Base-by-base conservation (phyloP, 2,797 vertebrate species). In the Adelosebastes latens region DNA sequence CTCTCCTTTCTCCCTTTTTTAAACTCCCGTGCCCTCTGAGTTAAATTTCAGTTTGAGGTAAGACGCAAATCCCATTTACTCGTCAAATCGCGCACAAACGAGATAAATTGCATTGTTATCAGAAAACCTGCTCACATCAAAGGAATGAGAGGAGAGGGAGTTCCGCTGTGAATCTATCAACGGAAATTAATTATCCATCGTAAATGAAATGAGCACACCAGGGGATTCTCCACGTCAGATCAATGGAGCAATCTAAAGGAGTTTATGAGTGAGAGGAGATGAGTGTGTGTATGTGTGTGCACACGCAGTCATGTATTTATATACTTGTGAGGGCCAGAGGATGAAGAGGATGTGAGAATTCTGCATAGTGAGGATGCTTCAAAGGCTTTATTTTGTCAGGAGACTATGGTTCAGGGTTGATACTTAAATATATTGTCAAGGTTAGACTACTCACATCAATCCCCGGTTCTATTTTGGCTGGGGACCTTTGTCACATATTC, bases 101-200 rank as follows among this genome's bases (percentile, higher is more conserved):
- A 92, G 88, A 93, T 94, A 85, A 92, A 91, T 80, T 88, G 79
- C 88, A 72, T 87, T 90, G 91, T 91, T 93, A 91, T 92, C 85
- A 3, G 80, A 82, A 90, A 92, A 91, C 89, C 92, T 92, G 92
- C 89, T 91, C 85, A 78, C 89, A 92, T 92, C 88, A 92, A 83
- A 93, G 74, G 77, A 69, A 80, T 2, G 46, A 75, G 82, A 77
- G 88, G 29, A 84, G 88, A 92, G 91, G 90, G 92, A 91, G 91
- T 86, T 92, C 87, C 72, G 82, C 79, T 49, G 76, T 52, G 77
- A 92, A 93, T 88, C 87, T 87, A 94, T 94, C 90, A 91, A 74
- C 84, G 55, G 87, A 92, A 95, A 94, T 95, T 91, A 94, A 95
- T 95, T 94, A 94, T 83, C 90, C 87, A 55, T 90, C 79, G 84